These are phyloP conservation scores for Pristionchus exspectatus DNA, from an alignment of 2,888 invertebrate species.

Conservation along the genomic window DNA sequence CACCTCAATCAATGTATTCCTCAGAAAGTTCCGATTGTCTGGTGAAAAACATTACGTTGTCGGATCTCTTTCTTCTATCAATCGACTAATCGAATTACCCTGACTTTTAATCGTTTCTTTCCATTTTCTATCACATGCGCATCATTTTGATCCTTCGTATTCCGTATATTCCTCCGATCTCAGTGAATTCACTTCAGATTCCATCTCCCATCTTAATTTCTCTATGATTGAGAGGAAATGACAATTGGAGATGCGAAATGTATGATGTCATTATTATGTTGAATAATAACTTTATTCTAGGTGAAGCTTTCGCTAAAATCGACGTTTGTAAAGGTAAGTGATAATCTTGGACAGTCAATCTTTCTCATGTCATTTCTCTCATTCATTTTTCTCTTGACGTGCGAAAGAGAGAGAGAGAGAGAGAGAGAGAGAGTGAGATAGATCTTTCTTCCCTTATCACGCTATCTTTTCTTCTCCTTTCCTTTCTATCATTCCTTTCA, in stretches of 20 bases:
- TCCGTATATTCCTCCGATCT: background rate
- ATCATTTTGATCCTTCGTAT: background rate
- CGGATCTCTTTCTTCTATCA: background rate
- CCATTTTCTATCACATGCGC: background rate
- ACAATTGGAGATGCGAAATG: constrained; percentile 29
- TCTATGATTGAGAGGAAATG: constrained; percentile 17
- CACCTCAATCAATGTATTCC: background rate
- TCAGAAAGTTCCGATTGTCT: background rate
- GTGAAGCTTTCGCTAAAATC: constrained; percentile 41
- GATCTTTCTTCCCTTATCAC: background rate
- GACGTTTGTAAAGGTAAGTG: constrained; percentile 42
- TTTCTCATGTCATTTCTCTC: background rate
- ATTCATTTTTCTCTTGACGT: background rate
- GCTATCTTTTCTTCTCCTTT: background rate
- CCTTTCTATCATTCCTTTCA: background rate
- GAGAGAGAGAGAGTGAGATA: background rate
- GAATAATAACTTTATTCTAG: background rate
- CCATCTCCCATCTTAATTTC: background rate
- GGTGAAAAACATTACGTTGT: background rate
- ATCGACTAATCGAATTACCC: background rate
- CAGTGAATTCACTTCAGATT: background rate
- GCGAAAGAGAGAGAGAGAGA: constrained; percentile 24
- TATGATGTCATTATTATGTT: background rate
- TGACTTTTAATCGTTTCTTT: background rate
- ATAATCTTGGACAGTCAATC: background rate